Percentiles rank a stretch among this genome's conserved stretches.
Evolutionary conservation across 2,797 vertebrate species (phyloP).

Genomic region (Hoplostethus mediterraneus): DNA sequence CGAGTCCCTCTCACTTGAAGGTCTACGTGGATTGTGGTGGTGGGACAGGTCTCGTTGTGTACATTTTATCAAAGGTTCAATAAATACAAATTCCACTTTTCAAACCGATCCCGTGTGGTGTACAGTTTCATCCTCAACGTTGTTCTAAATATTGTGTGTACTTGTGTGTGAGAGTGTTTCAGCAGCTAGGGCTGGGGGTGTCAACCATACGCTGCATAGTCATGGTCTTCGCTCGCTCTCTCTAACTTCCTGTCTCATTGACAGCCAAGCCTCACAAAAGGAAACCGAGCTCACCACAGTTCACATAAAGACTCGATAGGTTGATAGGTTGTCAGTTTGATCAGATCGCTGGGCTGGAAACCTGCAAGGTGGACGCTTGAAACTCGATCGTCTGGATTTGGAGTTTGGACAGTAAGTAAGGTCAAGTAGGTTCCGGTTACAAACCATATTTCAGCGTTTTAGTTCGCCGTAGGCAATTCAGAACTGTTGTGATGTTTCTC

Average conservation of each 20-base stretch:
- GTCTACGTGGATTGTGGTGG: conserved; percentile 18
- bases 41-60: conserved; percentile 53
- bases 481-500: no score
- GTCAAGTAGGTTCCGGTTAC: no score
- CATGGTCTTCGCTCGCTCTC: background rate
- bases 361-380: conserved; percentile 13
- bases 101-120: conserved; percentile 51
- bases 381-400: background rate
- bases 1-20: conserved; percentile 1
- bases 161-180: conserved; percentile 4
- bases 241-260: conserved; percentile 76
- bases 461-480: no score
- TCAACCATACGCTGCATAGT: conserved; percentile 22
- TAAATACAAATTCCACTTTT: conserved; percentile 81
- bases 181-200: conserved; percentile 21
- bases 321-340: conserved; percentile 15
- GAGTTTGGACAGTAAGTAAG: conserved; percentile 46
- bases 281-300: conserved; percentile 63
- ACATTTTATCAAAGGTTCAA: conserved; percentile 78
- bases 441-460: no score
- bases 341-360: background rate
- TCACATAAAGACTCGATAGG: background rate
- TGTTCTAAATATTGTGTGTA: background rate
- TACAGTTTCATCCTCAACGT: background rate
- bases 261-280: conserved; percentile 41